These are phyloP conservation scores for Ganaspis sp. DNA, from an alignment of 1,140 invertebrate species.

Conservation along the genomic window DNA sequence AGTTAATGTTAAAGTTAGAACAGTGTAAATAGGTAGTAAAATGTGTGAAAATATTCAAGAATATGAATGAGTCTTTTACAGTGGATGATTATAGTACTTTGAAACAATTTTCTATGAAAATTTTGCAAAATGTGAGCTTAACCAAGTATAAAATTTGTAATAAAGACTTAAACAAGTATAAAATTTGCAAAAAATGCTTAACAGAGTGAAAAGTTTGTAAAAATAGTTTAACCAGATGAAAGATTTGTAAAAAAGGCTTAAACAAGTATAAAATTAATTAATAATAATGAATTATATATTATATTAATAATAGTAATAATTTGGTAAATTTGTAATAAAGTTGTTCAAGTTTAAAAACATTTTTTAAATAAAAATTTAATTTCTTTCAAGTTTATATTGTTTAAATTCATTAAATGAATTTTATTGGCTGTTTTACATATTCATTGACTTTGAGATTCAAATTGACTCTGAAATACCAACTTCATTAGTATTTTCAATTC, in stretches of 20 bases:
- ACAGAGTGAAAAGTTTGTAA: not conserved
- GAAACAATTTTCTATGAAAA: constrained; percentile 21
- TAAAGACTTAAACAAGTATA: not conserved
- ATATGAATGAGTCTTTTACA: not conserved
- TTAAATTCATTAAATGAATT: no score
- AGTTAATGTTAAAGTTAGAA: not conserved
- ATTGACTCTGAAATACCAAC: no score
- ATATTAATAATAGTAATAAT: no score
- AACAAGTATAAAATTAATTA: no score
- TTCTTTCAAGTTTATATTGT: no score
- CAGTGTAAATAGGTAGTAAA: not conserved
- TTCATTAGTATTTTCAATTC: no score
- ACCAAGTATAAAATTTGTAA: not conserved
- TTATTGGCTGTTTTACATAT: no score
- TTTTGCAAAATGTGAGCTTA: not conserved
- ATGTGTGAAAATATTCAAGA: constrained; percentile 1
- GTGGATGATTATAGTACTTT: not conserved
- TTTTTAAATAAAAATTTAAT: no score
- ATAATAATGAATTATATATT: no score
- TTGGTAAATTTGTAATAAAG: no score
- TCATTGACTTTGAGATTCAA: no score
- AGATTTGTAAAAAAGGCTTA: not conserved
- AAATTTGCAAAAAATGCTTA: not conserved
- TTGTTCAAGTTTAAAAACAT: no score
- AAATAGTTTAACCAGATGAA: not conserved